phyloP scores from a whole-genome alignment of 2,888 invertebrate genomes.

The Eristalis arbustorum region DNA sequence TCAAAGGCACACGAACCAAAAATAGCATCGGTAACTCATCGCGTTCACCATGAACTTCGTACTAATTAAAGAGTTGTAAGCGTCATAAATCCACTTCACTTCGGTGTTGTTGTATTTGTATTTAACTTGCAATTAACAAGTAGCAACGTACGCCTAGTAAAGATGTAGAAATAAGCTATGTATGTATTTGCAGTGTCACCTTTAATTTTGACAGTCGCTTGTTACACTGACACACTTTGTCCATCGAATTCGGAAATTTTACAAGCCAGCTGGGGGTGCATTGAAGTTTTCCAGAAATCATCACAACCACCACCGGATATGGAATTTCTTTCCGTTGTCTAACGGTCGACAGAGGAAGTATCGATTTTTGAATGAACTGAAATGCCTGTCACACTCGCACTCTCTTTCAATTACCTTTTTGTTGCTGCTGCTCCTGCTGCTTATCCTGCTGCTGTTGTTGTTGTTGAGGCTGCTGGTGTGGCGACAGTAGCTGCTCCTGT shows the following conservation, averaged over 20 bases:
- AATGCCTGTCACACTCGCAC: neutral
- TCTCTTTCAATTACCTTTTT: conserved; percentile 44
- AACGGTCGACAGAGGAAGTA: conserved; percentile 39
- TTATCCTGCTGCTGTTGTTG: conserved; percentile 37
- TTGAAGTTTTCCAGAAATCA: neutral
- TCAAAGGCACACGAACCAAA: neutral
- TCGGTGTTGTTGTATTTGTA: too few relatives aligned
- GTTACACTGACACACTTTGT: neutral
- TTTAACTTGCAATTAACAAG: neutral
- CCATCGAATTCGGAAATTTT: neutral
- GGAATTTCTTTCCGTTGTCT: neutral
- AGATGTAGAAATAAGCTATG: neutral
- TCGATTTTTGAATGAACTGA: conserved; percentile 37
- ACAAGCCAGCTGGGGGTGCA: neutral
- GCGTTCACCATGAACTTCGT: neutral
- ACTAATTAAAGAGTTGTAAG: neutral
- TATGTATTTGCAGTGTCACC: neutral
- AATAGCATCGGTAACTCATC: neutral
- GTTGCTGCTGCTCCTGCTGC: conserved; percentile 53
- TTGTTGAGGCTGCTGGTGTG: conserved; percentile 23
- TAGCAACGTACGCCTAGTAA: neutral
- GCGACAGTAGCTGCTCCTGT: conserved; percentile 20
- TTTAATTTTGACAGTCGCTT: neutral
- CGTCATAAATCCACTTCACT: neutral
- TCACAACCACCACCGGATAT: neutral